Percentiles rank a stretch among this genome's conserved stretches.
Conservation (phyloP, 1,140 invertebrate species). For the Phenacoccus solenopsis region DNA sequence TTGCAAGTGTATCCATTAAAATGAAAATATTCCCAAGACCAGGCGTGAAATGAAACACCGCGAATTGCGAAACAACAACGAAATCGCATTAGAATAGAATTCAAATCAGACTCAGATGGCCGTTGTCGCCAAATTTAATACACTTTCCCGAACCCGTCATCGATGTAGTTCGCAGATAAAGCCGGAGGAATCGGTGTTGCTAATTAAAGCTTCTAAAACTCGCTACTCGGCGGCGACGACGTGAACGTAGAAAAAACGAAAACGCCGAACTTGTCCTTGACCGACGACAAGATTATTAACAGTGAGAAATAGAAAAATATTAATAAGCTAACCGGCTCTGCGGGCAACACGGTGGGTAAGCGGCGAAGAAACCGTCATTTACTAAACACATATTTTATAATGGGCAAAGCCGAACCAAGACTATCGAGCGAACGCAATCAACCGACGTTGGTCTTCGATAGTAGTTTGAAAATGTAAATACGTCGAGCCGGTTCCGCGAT, state of each 20-base stretch:
- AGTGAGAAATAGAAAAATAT: conserved; percentile 3
- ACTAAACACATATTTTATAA: not conserved
- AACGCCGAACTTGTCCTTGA: not conserved
- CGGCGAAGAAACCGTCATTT: not conserved
- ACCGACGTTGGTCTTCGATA: not conserved
- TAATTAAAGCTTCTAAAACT: not conserved
- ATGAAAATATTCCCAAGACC: too few relatives aligned
- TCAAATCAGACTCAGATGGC: too few relatives aligned
- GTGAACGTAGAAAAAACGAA: too few relatives aligned
- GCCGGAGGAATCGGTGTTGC: not conserved
- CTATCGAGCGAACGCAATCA: not conserved
- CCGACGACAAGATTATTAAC: not conserved
- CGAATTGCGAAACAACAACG: too few relatives aligned
- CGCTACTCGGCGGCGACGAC: too few relatives aligned
- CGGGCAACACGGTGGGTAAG: not conserved
- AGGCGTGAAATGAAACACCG: too few relatives aligned
- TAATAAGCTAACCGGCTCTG: not conserved
- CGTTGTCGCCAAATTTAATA: too few relatives aligned
- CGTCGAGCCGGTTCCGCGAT: not conserved
- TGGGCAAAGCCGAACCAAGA: not conserved
- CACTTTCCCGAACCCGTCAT: too few relatives aligned
- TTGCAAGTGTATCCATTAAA: too few relatives aligned
- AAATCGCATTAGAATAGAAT: too few relatives aligned
- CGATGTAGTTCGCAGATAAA: too few relatives aligned
- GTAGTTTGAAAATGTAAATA: not conserved